These are phyloP conservation scores for Odobenus rosmarus DNA, from an alignment of 2,113 vertebrate genomes.

Conservation along the genomic window DNA sequence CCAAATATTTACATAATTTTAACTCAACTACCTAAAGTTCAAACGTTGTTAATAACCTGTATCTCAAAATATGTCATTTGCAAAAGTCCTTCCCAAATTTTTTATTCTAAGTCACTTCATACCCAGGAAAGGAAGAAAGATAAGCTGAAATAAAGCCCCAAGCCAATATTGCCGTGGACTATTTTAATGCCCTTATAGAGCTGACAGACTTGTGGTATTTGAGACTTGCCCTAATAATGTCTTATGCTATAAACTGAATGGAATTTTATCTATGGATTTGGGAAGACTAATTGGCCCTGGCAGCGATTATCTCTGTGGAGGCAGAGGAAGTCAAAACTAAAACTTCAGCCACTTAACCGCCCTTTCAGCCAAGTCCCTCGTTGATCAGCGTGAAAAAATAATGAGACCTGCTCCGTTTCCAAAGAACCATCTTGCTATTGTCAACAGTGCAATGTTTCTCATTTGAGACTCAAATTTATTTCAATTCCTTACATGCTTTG, in stretches of 20 bases:
- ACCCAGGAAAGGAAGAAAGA: background rate
- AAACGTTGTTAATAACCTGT: background rate
- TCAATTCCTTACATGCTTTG: conserved; percentile 40
- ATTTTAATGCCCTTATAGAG: background rate
- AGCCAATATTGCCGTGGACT: background rate
- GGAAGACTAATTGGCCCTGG: conserved; percentile 47
- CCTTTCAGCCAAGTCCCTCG: background rate
- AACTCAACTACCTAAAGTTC: background rate
- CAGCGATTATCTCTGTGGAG: conserved; percentile 17
- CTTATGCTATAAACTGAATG: conserved; percentile 14
- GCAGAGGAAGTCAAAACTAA: conserved; percentile 54
- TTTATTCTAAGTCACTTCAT: background rate
- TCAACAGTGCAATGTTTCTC: conserved; percentile 58
- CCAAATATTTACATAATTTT: conserved; percentile 20
- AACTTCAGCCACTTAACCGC: conserved; percentile 45
- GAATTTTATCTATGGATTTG: conserved; percentile 35
- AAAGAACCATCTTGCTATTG: conserved; percentile 57
- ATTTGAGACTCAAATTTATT: conserved; percentile 77
- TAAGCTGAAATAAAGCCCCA: background rate
- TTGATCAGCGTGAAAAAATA: conserved; percentile 65
- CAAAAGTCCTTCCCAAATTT: background rate
- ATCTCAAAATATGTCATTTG: background rate
- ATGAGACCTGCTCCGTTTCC: conserved; percentile 48
- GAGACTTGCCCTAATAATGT: background rate
- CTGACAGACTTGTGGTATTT: background rate